phyloP scores from a whole-genome alignment of 2,113 vertebrate genomes.

The Suncus etruscus region DNA sequence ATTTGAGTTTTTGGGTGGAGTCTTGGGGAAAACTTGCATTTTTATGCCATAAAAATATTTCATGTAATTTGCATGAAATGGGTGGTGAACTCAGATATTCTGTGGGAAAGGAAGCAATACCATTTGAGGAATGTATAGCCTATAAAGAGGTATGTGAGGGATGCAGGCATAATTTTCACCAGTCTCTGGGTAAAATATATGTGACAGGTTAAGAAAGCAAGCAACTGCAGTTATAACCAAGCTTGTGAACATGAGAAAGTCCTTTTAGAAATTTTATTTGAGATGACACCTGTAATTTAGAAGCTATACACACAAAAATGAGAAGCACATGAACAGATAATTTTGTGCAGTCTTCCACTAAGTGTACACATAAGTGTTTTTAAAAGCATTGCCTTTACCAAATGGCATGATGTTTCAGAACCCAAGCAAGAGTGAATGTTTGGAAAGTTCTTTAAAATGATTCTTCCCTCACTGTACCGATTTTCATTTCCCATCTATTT shows the following conservation, averaged over 20 bases:
- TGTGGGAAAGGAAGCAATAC: background rate
- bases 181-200: background rate
- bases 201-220: background rate
- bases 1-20: background rate
- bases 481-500: background rate
- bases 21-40: background rate
- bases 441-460: background rate
- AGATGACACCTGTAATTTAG: background rate
- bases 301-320: background rate
- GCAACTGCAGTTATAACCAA: too few relatives aligned
- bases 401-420: background rate
- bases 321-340: background rate
- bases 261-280: background rate
- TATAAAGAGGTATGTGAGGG: too few relatives aligned
- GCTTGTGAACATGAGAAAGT: background rate
- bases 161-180: background rate
- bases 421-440: background rate
- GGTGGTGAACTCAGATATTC: background rate
- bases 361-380: background rate
- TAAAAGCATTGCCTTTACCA: background rate
- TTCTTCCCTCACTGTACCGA: background rate
- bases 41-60: background rate
- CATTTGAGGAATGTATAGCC: background rate
- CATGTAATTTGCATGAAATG: background rate
- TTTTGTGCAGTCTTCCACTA: too few relatives aligned